phyloP scores from a whole-genome alignment of 1,140 invertebrate genomes.

The Eupeodes corollae region DNA sequence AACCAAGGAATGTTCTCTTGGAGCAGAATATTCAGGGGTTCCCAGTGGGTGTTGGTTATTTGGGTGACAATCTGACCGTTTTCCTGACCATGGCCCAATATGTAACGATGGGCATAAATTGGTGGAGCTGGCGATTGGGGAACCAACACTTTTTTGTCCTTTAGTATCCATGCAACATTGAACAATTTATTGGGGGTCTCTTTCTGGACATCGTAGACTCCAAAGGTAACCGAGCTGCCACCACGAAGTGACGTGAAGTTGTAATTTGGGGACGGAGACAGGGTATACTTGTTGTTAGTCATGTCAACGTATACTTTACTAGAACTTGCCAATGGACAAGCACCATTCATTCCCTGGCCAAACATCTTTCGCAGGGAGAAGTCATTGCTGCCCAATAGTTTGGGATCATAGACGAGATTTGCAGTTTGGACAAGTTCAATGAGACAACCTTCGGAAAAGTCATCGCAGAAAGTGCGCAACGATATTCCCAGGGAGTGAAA shows the following conservation, averaged over 20 bases:
- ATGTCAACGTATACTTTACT: constrained; percentile 77
- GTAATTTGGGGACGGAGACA: constrained; percentile 45
- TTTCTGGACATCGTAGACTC: constrained; percentile 53
- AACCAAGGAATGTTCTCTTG: constrained; percentile 89
- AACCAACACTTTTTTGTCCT: constrained; percentile 36
- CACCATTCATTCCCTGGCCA: constrained; percentile 63
- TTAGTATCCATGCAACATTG: constrained; percentile 48
- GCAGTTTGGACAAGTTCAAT: constrained; percentile 75
- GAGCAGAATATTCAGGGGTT: constrained; percentile 53
- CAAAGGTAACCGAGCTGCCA: constrained; percentile 51
- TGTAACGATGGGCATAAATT: constrained; percentile 67
- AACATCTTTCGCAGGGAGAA: constrained; percentile 83
- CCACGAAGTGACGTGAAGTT: constrained; percentile 50
- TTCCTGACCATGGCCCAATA: constrained; percentile 77
- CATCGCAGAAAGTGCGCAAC: constrained; percentile 65
- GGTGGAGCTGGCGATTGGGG: constrained; percentile 50
- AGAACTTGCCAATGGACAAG: constrained; percentile 64
- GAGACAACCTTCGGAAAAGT: constrained; percentile 46
- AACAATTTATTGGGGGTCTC: constrained; percentile 43
- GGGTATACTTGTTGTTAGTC: constrained; percentile 41
- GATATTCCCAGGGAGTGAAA: constrained; percentile 87
- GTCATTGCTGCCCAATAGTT: constrained; percentile 51
- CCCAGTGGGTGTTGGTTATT: constrained; percentile 64
- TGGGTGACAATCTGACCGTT: constrained; percentile 75
- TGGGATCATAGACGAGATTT: constrained; percentile 74